Base-by-base conservation (phyloP, 2,888 invertebrate genomes). In the Linnaemya tessellans region DNA sequence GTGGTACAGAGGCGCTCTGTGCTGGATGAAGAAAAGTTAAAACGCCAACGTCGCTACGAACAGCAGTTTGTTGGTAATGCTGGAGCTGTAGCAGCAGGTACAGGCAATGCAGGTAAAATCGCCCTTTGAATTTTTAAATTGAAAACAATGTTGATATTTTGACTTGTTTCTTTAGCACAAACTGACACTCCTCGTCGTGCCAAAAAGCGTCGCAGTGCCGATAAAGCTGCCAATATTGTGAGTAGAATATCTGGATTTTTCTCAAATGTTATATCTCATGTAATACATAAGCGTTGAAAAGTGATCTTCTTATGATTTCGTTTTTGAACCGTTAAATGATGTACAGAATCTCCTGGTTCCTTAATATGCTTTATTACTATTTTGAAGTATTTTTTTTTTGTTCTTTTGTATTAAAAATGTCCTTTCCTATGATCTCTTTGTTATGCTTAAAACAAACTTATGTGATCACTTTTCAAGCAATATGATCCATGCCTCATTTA, bases 181-280 rank as follows among this genome's bases (percentile, higher is more conserved):
- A 87, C 88, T 18, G 94, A 94, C 85, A 91, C 93, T 13, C 92
- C 93, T 30, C 91, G 93, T 79, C 92, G 93, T 60, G 93, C 94
- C 56, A 93, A 95, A 88, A 95, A 95, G 89, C 93, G 95, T 84
- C 93, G 95, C 80, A 95, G 94, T 87, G 93, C 94, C 20, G 95
- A 95, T 88, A 95, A 94, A 91, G 93, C 94, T 77, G 93, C 94
- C 54, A 94, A 94, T 89, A 94, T 95, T 93, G 95, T 95, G 93
- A 95, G 94, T 94, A 92, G 88, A 87, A 88, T 88, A 88, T 88
- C 87, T 84, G 78, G 84, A 83, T 77, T 80, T 74, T 81, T 87
- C 68, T 77, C 60, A 41, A 84, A 80, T 74, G 84, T 88, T 87
- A 75, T 88, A 64, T 67, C 78, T 71, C 71, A 84, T 84, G 74